Evolutionary conservation across 1,140 invertebrate species (phyloP).

Genomic region (Psix sp.): DNA sequence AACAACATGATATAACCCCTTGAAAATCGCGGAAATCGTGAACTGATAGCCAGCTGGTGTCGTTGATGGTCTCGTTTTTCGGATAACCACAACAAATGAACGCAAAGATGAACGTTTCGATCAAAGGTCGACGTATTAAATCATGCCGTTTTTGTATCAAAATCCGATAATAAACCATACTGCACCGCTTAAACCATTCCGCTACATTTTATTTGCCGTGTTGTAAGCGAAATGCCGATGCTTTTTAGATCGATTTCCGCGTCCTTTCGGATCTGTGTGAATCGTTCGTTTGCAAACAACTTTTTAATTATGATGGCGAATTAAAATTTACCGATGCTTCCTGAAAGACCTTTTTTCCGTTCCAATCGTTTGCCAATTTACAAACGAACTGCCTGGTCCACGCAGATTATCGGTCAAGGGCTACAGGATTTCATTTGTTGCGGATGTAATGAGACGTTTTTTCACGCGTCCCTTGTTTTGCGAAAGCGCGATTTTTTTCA

Average conservation of each 20-base stretch:
- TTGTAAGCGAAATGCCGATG: conserved; percentile 22
- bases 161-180: conserved; percentile 37
- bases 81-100: conserved; percentile 40
- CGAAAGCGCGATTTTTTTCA: no score
- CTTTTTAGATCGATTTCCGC: conserved; percentile 24
- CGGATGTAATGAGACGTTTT: background rate
- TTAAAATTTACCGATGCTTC: conserved; percentile 21
- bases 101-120: conserved; percentile 47
- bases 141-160: conserved; percentile 31
- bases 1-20: conserved; percentile 53
- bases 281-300: conserved; percentile 21
- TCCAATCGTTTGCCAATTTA: background rate
- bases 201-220: conserved; percentile 42
- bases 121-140: conserved; percentile 41
- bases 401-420: conserved; percentile 1
- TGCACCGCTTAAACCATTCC: conserved; percentile 20
- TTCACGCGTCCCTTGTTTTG: background rate
- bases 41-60: background rate
- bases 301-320: conserved; percentile 24
- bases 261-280: background rate
- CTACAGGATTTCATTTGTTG: background rate
- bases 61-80: conserved; percentile 29
- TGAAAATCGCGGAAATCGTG: conserved; percentile 49
- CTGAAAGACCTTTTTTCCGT: background rate
- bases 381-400: background rate